These are phyloP conservation scores for Grus americana DNA, from an alignment of 2,113 vertebrate genomes.

Conservation along the genomic window DNA sequence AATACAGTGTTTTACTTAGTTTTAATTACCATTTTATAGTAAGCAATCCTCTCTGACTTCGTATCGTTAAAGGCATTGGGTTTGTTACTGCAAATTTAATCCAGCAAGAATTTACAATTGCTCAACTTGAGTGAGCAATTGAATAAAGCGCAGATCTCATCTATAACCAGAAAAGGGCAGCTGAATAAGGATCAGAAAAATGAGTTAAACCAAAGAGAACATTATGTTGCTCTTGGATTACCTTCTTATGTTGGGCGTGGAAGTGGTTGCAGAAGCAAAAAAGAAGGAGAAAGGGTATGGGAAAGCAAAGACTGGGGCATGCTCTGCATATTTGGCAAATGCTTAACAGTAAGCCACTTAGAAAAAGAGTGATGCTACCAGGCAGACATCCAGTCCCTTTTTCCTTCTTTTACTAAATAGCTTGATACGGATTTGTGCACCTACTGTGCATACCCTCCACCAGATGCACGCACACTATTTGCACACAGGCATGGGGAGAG, in stretches of 20 bases:
- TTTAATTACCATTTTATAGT: background rate
- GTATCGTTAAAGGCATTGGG: background rate
- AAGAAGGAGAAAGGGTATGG: background rate
- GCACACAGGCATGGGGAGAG: background rate
- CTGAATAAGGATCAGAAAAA: background rate
- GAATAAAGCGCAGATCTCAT: background rate
- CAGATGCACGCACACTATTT: background rate
- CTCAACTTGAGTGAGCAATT: background rate
- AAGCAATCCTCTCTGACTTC: background rate
- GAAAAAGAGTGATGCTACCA: background rate
- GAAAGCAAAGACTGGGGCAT: background rate
- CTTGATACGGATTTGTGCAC: background rate
- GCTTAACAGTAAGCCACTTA: background rate
- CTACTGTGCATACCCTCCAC: background rate
- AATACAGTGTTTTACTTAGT: background rate
- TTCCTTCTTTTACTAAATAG: background rate
- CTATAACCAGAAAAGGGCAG: background rate
- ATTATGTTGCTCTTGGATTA: constrained; percentile 1
- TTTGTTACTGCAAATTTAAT: background rate
- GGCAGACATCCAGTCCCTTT: background rate
- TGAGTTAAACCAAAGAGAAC: constrained; percentile 20
- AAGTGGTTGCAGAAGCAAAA: background rate
- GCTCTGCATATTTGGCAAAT: background rate
- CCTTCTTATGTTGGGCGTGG: background rate
- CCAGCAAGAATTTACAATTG: background rate